Evolutionary conservation across 1,140 invertebrate species (phyloP).

Genomic region (Listronotus bonariensis): DNA sequence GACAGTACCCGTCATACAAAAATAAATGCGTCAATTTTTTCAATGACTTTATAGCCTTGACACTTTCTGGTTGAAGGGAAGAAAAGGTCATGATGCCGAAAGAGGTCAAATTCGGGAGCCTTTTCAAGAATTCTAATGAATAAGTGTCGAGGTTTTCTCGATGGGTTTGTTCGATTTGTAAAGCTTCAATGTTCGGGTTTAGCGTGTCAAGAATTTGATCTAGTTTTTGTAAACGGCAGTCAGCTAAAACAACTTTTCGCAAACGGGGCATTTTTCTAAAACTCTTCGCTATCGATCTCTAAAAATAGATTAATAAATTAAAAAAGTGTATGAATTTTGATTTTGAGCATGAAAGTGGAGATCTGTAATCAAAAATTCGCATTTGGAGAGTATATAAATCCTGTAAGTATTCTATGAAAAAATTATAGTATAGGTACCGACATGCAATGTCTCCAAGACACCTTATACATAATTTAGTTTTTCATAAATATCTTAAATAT

Average conservation of each 20-base stretch:
- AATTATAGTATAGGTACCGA: no score
- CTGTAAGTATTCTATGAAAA: no score
- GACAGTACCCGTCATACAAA: background rate
- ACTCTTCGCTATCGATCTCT: background rate
- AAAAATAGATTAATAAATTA: background rate
- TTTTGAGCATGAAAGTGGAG: no score
- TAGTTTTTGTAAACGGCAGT: slow-evolving; percentile 1
- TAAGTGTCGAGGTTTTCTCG: background rate
- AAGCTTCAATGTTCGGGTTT: background rate
- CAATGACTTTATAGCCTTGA: background rate
- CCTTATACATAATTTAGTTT: no score
- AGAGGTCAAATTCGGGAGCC: background rate
- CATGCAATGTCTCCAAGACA: no score
- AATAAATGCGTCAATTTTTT: background rate
- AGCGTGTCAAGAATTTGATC: background rate
- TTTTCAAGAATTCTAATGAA: background rate
- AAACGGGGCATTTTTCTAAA: background rate
- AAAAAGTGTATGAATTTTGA: no score
- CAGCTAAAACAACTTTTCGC: background rate
- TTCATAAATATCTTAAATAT: no score
- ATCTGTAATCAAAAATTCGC: no score
- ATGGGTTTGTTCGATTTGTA: slow-evolving; percentile 6
- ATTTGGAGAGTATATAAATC: no score
- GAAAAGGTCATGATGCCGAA: background rate
- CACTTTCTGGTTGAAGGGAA: background rate